Evolutionary conservation across 2,888 invertebrate genomes (phyloP), one percentile per base, ranked within the genome.

Genomic region (Dryococelus australis): DNA sequence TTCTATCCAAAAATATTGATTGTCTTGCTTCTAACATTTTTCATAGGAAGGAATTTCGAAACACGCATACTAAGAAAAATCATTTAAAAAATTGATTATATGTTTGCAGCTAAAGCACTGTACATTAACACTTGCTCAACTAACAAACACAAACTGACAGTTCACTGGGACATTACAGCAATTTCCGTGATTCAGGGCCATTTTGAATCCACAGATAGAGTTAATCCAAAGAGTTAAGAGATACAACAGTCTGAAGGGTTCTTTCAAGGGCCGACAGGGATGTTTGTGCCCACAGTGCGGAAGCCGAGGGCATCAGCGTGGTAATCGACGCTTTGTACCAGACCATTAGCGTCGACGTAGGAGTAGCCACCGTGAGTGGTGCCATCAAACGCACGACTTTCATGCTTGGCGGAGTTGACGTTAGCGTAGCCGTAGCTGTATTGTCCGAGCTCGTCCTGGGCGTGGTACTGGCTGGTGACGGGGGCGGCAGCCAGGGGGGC

Each of bases 401-500:
- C 93, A 35, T 90, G 89, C 87, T 92, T 92, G 88, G 91, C 89
- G 83, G 91, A 90, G 35, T 89, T 89, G 26, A 90, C 90, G 87
- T 90, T 90, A 86, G 90, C 89, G 88, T 95, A 95, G 43, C 95
- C 95, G 90, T 94, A 94, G 88, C 93, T 93, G 91, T 94, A 94
- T 89, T 93, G 94, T 20, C 94, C 94, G 51, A 93, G 92, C 85
- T 93, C 93, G 91, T 95, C 94, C 92, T 95, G 95, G 86, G 94
- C 93, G 91, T 95, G 94, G 90, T 94, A 95, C 90, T 92, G 92
- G 90, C 91, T 91, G 90, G 92, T 87, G 35, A 79, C 86, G 85
- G 88, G 84, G 53, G 43, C 85, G 35, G 87, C 85, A 65, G 65
- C 65, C 24, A 65, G 24, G n/a, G 65, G 65, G 8, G 65, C 65